Percentiles rank a stretch among this genome's conserved stretches.
These are phyloP conservation scores for Boulengeromyrus knoepffleri DNA, from an alignment of 2,113 vertebrate genomes.

Conservation along the genomic window DNA sequence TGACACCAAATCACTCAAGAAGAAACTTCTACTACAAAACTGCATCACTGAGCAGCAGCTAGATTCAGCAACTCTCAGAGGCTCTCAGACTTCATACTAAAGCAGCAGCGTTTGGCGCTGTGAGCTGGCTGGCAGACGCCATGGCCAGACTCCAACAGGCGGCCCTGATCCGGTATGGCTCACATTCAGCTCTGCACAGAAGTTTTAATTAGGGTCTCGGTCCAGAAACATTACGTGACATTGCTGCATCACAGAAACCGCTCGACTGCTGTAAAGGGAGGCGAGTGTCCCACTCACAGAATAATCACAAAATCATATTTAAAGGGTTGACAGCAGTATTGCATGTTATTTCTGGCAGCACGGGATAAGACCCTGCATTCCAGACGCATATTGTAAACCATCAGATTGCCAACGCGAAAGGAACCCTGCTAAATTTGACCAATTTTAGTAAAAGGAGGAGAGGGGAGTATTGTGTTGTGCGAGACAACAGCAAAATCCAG, in stretches of 20 bases:
- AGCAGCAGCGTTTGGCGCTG: background rate
- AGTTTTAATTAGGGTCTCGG: background rate
- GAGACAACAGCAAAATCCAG: background rate
- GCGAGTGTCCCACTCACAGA: background rate
- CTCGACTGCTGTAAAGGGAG: background rate
- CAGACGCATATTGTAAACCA: conserved; percentile 49
- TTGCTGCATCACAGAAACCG: background rate
- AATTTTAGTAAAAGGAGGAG: conserved; percentile 58
- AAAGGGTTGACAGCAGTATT: conserved; percentile 17
- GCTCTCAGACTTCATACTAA: background rate
- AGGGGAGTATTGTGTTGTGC: background rate
- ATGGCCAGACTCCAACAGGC: background rate
- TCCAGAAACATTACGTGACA: background rate
- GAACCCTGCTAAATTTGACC: conserved; percentile 39
- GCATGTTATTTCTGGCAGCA: conserved; percentile 48
- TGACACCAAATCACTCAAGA: background rate
- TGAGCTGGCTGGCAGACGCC: background rate
- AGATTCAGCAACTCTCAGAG: background rate
- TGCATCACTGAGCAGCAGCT: background rate
- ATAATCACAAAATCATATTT: background rate
- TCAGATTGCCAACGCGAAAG: conserved; percentile 29
- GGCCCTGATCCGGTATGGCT: background rate
- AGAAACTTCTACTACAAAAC: background rate
- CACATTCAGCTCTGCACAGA: background rate
- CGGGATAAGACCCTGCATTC: conserved; percentile 39